phyloP scores from a whole-genome alignment of 1,140 invertebrate species.

The Pissodes strobi region DNA sequence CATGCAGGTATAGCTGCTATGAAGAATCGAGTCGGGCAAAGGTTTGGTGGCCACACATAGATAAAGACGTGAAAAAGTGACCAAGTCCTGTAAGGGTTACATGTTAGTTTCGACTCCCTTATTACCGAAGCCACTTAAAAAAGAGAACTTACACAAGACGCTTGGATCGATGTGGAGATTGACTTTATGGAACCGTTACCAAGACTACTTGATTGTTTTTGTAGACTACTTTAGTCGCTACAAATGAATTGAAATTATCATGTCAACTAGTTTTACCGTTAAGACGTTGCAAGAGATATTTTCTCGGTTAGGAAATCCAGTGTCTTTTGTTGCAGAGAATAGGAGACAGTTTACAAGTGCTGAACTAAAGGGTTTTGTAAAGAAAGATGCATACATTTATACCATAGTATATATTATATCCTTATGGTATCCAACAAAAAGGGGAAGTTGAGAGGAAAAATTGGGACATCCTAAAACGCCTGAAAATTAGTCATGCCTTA shows the following conservation, averaged over 20 bases:
- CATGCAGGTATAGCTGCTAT: too few species aligned
- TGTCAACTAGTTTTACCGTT: slow-evolving; percentile 11
- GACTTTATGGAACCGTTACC: slow-evolving; percentile 50
- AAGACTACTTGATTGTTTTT: slow-evolving; percentile 41
- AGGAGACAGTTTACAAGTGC: slow-evolving; percentile 36
- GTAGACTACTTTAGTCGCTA: slow-evolving; percentile 27
- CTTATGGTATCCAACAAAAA: slow-evolving; percentile 49
- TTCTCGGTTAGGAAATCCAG: slow-evolving; percentile 21
- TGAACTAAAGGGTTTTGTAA: slow-evolving; percentile 39
- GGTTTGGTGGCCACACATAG: too few species aligned
- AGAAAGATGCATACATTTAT: slow-evolving; percentile 39
- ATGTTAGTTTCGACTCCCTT: slow-evolving; percentile 52
- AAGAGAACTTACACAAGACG: slow-evolving; percentile 43
- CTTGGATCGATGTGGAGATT: slow-evolving; percentile 50
- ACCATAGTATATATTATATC: slow-evolving; percentile 40
- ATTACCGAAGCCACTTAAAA: too few species aligned
- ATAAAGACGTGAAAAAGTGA: too few species aligned
- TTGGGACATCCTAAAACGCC: too few species aligned
- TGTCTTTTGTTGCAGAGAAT: slow-evolving; percentile 40
- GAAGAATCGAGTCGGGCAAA: too few species aligned
- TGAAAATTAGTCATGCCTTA: too few species aligned
- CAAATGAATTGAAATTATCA: slow-evolving; percentile 21
- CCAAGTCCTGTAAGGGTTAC: too few species aligned
- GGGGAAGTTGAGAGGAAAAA: slow-evolving; percentile 50
- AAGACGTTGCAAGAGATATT: slow-evolving; percentile 31